Evolutionary conservation across 2,113 vertebrate species (phyloP).

Genomic region (Raja brachyura): DNA sequence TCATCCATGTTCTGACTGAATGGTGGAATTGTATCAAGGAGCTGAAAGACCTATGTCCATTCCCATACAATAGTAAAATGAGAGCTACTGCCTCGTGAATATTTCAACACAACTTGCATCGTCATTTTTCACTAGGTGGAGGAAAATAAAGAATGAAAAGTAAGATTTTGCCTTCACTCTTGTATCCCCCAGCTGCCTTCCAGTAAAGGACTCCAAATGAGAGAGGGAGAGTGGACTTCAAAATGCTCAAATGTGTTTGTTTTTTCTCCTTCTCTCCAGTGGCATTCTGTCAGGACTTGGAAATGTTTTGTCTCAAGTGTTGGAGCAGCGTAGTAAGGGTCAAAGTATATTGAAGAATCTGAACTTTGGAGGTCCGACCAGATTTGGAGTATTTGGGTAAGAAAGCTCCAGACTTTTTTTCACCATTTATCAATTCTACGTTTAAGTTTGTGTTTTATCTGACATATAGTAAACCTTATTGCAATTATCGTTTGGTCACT

Average conservation of each 20-base stretch:
- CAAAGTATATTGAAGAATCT: slow-evolving; percentile 47
- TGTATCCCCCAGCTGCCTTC: not conserved
- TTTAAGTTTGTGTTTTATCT: not conserved
- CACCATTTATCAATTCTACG: not conserved
- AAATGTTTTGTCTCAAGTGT: slow-evolving; percentile 69
- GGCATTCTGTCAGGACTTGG: slow-evolving; percentile 71
- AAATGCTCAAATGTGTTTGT: not conserved
- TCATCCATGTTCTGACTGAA: not conserved
- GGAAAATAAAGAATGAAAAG: not conserved
- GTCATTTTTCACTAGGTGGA: not conserved
- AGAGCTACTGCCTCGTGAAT: not conserved
- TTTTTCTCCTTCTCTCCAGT: slow-evolving; percentile 52
- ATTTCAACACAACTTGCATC: not conserved
- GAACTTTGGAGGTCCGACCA: slow-evolving; percentile 56
- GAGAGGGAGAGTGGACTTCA: not conserved
- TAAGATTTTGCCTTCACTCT: not conserved
- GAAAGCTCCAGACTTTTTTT: not conserved
- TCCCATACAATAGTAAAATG: not conserved
- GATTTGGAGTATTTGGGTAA: slow-evolving; percentile 73
- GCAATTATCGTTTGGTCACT: too few species aligned
- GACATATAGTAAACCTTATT: not conserved
- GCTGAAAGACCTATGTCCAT: not conserved
- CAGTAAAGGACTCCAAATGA: not conserved
- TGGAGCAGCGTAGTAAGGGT: slow-evolving; percentile 60
- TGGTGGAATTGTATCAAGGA: not conserved